These are phyloP conservation scores for Enteromius trimaculatus DNA, from an alignment of 2,797 vertebrate genomes.

Conservation along the genomic window DNA sequence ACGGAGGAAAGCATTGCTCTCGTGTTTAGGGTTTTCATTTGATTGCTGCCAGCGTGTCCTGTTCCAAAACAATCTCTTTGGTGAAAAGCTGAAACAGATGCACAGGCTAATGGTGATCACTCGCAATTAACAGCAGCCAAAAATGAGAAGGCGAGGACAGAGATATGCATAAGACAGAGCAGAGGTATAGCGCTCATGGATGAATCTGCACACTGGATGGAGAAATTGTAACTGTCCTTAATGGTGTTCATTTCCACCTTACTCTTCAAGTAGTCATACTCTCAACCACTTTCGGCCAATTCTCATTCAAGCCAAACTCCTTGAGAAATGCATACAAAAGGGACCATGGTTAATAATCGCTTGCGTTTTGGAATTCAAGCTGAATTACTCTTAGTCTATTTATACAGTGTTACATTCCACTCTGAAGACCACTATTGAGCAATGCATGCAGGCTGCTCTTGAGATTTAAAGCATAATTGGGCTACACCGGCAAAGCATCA, in stretches of 20 bases:
- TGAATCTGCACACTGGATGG: background rate
- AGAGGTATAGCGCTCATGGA: background rate
- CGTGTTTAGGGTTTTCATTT: conserved; percentile 70
- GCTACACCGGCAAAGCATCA: background rate
- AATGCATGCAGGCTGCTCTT: conserved; percentile 13
- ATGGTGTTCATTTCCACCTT: background rate
- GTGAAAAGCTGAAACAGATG: conserved; percentile 44
- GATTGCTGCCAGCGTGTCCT: conserved; percentile 63
- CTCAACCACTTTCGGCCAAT: background rate
- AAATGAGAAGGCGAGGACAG: conserved; percentile 1
- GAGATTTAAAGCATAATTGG: conserved; percentile 6
- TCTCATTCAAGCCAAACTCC: background rate
- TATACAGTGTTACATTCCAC: background rate
- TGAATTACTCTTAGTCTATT: conserved; percentile 8
- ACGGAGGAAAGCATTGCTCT: conserved; percentile 56
- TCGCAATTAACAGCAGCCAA: conserved; percentile 22
- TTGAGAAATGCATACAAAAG: background rate
- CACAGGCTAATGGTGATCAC: conserved; percentile 24
- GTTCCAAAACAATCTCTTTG: conserved; percentile 36
- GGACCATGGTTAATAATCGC: background rate
- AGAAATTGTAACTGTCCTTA: background rate
- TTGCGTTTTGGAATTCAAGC: background rate
- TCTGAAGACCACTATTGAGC: background rate
- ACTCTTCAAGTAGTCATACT: background rate
- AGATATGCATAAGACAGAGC: background rate